Evolutionary conservation across 2,888 invertebrate species (phyloP).

Genomic region (Patella ulyssiponensis): DNA sequence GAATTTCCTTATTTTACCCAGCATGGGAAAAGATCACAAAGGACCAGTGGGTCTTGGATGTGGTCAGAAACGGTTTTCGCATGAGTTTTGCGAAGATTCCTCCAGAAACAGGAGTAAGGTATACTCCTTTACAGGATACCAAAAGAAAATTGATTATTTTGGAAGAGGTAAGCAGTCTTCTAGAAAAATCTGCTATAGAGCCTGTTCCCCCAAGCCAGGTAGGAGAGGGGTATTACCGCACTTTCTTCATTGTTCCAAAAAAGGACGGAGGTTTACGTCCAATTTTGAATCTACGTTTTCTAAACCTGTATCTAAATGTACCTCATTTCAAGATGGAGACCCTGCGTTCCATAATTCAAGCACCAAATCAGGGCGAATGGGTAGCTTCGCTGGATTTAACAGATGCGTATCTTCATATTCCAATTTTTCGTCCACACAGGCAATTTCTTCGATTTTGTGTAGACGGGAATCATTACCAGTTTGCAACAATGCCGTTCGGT

Average conservation of each 20-base stretch:
- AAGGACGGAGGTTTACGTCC: constrained; percentile 13
- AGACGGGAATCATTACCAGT: background rate
- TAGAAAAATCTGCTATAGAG: constrained; percentile 15
- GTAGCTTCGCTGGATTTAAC: background rate
- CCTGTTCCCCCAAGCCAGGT: background rate
- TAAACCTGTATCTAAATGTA: constrained; percentile 3
- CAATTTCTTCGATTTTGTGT: background rate
- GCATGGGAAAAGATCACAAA: constrained; percentile 19
- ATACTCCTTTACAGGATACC: constrained; percentile 10
- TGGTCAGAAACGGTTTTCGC: constrained; percentile 16
- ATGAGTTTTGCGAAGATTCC: constrained; percentile 10
- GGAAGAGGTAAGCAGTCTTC: constrained; percentile 16
- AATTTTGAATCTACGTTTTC: constrained; percentile 18
- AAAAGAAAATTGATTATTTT: constrained; percentile 1
- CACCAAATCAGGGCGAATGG: constrained; percentile 13
- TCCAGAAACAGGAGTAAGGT: constrained; percentile 1
- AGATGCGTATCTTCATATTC: background rate
- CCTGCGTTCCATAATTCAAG: constrained; percentile 13
- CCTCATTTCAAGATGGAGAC: constrained; percentile 30
- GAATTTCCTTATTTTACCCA: constrained; percentile 9
- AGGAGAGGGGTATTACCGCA: constrained; percentile 18
- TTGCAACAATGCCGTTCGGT: background rate
- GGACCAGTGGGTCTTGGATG: constrained; percentile 20
- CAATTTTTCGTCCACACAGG: background rate
- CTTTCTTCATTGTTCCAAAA: constrained; percentile 22